phyloP scores from a whole-genome alignment of 1,140 invertebrate species.

The Cotesia typhae region DNA sequence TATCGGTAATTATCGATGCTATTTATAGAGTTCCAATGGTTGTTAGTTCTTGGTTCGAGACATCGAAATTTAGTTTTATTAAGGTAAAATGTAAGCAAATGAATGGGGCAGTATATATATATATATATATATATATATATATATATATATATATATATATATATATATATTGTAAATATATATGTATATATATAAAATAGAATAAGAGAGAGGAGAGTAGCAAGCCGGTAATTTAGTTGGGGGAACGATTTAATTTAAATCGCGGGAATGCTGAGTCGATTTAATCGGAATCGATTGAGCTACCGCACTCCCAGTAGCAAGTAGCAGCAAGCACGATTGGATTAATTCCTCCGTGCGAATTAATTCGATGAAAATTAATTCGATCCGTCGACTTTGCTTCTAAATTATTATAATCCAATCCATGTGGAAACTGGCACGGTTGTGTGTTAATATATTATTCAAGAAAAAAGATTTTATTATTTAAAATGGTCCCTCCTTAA shows the following conservation, averaged over 20 bases:
- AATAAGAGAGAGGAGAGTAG: not conserved
- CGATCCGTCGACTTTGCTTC: constrained; percentile 44
- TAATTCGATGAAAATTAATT: constrained; percentile 61
- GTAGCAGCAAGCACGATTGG: constrained; percentile 47
- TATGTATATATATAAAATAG: not conserved
- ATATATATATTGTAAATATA: not conserved
- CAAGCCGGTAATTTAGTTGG: constrained; percentile 31
- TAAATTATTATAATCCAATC: constrained; percentile 50
- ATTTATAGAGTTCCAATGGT: no score
- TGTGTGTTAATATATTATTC: constrained; percentile 5
- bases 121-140: not conserved
- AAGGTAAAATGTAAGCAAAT: not conserved
- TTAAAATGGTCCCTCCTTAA: no score
- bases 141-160: not conserved
- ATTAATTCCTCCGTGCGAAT: constrained; percentile 55
- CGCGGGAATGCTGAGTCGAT: constrained; percentile 48
- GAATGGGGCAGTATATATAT: not conserved
- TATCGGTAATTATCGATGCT: no score
- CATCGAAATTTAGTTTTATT: not conserved
- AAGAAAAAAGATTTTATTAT: no score
- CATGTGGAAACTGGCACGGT: constrained; percentile 32
- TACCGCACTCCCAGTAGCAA: constrained; percentile 12
- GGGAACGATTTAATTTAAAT: constrained; percentile 55
- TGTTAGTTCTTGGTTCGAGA: no score
- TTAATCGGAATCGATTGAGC: constrained; percentile 55